Evolutionary conservation across 2,888 invertebrate species (phyloP).

Genomic region (Agrotis puta): DNA sequence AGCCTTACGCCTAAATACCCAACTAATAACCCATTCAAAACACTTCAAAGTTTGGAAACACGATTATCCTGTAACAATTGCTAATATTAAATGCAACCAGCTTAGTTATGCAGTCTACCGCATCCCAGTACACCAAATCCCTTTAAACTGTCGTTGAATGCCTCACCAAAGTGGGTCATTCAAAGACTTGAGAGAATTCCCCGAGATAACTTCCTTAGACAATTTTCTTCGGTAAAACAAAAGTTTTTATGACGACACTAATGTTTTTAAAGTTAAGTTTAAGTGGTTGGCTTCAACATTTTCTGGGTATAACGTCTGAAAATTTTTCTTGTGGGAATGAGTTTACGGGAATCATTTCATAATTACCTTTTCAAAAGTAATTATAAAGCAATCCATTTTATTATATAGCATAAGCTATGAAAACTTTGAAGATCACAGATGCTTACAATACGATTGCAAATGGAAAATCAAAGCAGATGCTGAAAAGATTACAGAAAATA

Average conservation of each 20-base stretch:
- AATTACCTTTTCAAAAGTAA: conserved; percentile 5
- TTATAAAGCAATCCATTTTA: no score
- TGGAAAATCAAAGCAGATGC: no score
- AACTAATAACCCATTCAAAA: conserved; percentile 1
- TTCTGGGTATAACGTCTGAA: conserved; percentile 42
- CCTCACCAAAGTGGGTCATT: conserved; percentile 51
- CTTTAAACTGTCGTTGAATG: conserved; percentile 53
- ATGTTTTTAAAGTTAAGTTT: conserved; percentile 57
- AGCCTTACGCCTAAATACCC: neutral
- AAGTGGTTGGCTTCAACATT: conserved; percentile 45
- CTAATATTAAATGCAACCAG: conserved; percentile 40
- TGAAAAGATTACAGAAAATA: no score
- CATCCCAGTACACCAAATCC: conserved; percentile 50
- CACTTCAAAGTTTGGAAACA: conserved; percentile 15
- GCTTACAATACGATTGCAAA: neutral
- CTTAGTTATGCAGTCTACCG: conserved; percentile 56
- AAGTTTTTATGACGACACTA: conserved; percentile 64
- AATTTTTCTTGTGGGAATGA: conserved; percentile 2
- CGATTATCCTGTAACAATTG: conserved; percentile 23
- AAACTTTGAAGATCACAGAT: neutral
- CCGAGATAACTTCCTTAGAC: conserved; percentile 54
- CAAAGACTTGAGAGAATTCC: conserved; percentile 37
- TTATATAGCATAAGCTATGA: neutral
- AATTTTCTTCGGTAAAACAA: conserved; percentile 61
- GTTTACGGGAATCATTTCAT: conserved; percentile 22